Evolutionary conservation across 2,113 vertebrate genomes (phyloP).

Genomic region (Hystrix brachyura): DNA sequence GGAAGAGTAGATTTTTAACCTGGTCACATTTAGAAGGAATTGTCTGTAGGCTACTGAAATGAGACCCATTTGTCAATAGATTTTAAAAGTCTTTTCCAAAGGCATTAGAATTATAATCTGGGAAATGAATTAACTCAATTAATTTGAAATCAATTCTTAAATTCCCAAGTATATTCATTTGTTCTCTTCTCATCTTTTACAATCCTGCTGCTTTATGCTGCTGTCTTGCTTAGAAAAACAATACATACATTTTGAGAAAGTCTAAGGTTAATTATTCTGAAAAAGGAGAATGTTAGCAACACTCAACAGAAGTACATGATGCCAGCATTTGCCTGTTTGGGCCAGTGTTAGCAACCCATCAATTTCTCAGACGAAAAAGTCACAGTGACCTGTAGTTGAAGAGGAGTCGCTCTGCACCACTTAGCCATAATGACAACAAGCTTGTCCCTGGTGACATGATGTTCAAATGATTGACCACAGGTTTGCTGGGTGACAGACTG

Average conservation of each 20-base stretch:
- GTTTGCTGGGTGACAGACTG: background rate
- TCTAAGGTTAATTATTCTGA: background rate
- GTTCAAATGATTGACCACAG: background rate
- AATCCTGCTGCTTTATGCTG: background rate
- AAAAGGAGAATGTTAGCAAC: background rate
- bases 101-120: background rate
- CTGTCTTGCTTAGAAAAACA: background rate
- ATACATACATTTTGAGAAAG: background rate
- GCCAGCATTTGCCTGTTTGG: background rate
- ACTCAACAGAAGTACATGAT: background rate
- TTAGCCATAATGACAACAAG: slow-evolving; percentile 73
- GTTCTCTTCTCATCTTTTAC: background rate
- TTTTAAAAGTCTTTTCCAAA: background rate
- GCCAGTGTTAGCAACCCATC: background rate
- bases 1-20: background rate
- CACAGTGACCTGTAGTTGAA: slow-evolving; percentile 67
- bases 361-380: slow-evolving; percentile 66
- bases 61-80: background rate
- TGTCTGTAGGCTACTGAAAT: background rate
- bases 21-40: slow-evolving; percentile 2
- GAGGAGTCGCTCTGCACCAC: slow-evolving; percentile 50
- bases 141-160: slow-evolving; percentile 52
- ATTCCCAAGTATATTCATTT: slow-evolving; percentile 8
- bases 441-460: background rate
- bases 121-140: background rate